These are phyloP conservation scores for Paedocypris sp. DNA, from an alignment of 2,113 vertebrate genomes.

Conservation along the genomic window DNA sequence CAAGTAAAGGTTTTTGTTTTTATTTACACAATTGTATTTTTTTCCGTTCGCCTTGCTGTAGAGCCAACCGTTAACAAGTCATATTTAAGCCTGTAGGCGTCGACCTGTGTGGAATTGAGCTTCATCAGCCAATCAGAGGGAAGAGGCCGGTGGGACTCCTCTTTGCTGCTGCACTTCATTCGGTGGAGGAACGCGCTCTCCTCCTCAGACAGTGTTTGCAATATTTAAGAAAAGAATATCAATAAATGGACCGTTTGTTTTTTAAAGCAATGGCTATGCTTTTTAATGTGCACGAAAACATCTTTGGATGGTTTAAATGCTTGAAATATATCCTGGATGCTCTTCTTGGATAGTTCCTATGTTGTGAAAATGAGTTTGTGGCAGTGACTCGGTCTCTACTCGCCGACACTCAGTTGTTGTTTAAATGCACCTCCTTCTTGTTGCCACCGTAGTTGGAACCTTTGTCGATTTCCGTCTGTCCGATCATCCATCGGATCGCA, in stretches of 20 bases:
- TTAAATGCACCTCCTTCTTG: slow-evolving; percentile 61
- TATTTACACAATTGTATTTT: slow-evolving; percentile 35
- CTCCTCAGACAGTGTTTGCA: slow-evolving; percentile 66
- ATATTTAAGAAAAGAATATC: slow-evolving; percentile 67
- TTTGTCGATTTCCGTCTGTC: slow-evolving; percentile 84
- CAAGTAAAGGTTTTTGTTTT: slow-evolving; percentile 33
- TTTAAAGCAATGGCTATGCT: slow-evolving; percentile 28
- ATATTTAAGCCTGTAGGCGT: slow-evolving; percentile 43
- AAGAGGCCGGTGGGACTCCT: slow-evolving; percentile 46
- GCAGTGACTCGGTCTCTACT: not conserved
- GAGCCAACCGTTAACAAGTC: slow-evolving; percentile 44
- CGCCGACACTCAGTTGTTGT: slow-evolving; percentile 53
- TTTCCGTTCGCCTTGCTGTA: slow-evolving; percentile 49
- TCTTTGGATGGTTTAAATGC: not conserved
- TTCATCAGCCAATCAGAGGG: slow-evolving; percentile 55
- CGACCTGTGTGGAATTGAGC: slow-evolving; percentile 45
- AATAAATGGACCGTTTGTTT: slow-evolving; percentile 79
- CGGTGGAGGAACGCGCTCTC: slow-evolving; percentile 38
- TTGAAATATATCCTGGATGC: not conserved
- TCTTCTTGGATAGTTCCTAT: not conserved
- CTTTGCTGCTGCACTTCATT: slow-evolving; percentile 66
- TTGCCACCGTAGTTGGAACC: slow-evolving; percentile 88
- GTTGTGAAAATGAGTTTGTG: not conserved
- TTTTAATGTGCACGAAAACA: not conserved
- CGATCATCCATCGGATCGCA: slow-evolving; percentile 90